Conservation (phyloP, 2,888 invertebrate genomes). For the Thera obeliscata region DNA sequence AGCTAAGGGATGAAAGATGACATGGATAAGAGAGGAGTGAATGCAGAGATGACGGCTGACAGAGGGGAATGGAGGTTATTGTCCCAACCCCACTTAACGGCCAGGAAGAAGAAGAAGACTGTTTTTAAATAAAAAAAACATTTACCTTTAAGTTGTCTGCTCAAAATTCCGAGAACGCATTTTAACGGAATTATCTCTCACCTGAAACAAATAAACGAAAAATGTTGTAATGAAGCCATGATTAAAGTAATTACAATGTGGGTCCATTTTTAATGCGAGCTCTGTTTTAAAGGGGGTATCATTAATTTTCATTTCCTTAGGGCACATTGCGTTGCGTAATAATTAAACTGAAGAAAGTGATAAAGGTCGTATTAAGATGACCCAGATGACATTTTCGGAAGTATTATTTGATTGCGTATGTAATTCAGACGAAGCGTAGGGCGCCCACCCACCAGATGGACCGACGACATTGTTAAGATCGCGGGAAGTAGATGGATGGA, state of each 20-base stretch:
- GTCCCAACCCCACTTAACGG: no score
- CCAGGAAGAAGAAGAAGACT: no score
- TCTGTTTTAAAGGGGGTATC: conserved; percentile 35
- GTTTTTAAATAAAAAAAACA: background rate
- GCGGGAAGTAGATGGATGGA: no score
- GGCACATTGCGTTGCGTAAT: conserved; percentile 28
- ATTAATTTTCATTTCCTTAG: conserved; percentile 37
- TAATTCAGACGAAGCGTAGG: no score
- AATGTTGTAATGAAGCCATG: conserved; percentile 41
- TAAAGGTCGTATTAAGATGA: conserved; percentile 13
- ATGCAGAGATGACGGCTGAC: no score
- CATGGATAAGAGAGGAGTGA: no score
- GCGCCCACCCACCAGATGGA: no score
- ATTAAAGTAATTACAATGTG: conserved; percentile 47
- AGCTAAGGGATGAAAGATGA: no score
- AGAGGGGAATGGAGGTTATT: no score
- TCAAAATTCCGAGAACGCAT: conserved; percentile 68
- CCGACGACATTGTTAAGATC: no score
- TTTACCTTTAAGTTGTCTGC: conserved; percentile 71
- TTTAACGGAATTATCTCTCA: conserved; percentile 68
- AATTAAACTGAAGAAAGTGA: conserved; percentile 32
- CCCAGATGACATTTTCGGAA: conserved; percentile 23
- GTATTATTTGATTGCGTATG: conserved; percentile 8
- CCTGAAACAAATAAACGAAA: conserved; percentile 69
- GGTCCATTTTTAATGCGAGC: conserved; percentile 26